These are phyloP conservation scores for Ispidina picta DNA, from an alignment of 2,797 vertebrate genomes.

Conservation along the genomic window DNA sequence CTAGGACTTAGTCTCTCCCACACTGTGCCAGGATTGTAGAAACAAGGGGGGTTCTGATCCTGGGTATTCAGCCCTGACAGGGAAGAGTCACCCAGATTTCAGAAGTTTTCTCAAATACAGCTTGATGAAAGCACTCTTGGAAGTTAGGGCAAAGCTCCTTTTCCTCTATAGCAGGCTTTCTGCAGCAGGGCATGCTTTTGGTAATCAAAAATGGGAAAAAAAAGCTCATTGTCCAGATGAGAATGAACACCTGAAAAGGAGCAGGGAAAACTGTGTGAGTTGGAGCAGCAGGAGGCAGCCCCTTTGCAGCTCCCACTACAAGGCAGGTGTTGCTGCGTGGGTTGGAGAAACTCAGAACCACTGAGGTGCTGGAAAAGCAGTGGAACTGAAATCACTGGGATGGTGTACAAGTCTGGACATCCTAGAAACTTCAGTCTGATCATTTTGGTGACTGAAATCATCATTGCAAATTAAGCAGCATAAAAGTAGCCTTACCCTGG, in stretches of 20 bases:
- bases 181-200: fast-evolving
- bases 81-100: background rate
- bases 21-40: fast-evolving
- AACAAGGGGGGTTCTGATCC: fast-evolving
- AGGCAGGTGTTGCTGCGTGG: background rate
- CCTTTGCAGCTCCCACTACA: fast-evolving
- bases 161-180: background rate
- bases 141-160: background rate
- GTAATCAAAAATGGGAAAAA: background rate
- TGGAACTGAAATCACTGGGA: background rate
- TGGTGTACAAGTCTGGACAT: background rate
- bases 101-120: background rate
- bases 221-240: fast-evolving
- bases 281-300: fast-evolving
- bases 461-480: background rate
- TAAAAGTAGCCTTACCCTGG: background rate
- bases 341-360: background rate
- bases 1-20: background rate
- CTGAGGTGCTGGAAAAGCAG: background rate
- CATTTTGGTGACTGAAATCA: background rate
- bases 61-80: background rate
- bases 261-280: fast-evolving
- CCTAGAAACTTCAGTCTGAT: background rate
- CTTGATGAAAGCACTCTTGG: background rate
- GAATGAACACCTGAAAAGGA: background rate